Percentiles rank a stretch among this genome's conserved stretches.
Evolutionary conservation across 2,113 vertebrate genomes (phyloP).

Genomic region (Cricetomys ansorgei): DNA sequence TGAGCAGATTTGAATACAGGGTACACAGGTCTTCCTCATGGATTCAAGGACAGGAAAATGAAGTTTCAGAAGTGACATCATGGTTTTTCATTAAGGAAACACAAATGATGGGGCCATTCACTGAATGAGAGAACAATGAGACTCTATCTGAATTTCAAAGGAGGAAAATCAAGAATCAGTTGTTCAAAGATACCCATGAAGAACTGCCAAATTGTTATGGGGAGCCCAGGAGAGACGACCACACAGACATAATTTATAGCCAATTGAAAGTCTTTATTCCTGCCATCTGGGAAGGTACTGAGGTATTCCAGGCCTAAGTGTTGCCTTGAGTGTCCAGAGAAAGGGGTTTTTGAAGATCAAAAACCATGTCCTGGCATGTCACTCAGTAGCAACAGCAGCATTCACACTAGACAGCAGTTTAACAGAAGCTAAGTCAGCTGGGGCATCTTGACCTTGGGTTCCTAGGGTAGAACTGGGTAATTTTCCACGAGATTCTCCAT

Average conservation of each 20-base stretch:
- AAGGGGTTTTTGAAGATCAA: not conserved
- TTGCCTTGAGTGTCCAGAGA: not conserved
- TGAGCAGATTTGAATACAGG: not conserved
- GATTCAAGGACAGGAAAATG: not conserved
- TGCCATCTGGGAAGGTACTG: not conserved
- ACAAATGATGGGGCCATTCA: not conserved
- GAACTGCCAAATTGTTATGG: not conserved
- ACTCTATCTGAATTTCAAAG: not conserved
- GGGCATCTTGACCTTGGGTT: not conserved
- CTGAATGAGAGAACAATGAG: not conserved
- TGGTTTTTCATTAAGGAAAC: not conserved
- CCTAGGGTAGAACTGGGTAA: not conserved
- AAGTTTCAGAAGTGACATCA: not conserved
- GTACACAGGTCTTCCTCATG: not conserved
- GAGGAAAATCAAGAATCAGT: not conserved
- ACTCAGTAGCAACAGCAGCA: not conserved
- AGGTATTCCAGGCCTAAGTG: not conserved
- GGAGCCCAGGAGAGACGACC: not conserved
- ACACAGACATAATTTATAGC: not conserved
- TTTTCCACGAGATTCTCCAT: not conserved
- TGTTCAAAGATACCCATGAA: not conserved
- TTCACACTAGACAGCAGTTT: not conserved
- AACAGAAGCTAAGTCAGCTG: not conserved
- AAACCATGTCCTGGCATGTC: not conserved
- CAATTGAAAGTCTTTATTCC: not conserved